Evolutionary conservation across 2,797 vertebrate species (phyloP), one percentile per base, ranked within the genome.

Genomic region (Spheniscus humboldti): DNA sequence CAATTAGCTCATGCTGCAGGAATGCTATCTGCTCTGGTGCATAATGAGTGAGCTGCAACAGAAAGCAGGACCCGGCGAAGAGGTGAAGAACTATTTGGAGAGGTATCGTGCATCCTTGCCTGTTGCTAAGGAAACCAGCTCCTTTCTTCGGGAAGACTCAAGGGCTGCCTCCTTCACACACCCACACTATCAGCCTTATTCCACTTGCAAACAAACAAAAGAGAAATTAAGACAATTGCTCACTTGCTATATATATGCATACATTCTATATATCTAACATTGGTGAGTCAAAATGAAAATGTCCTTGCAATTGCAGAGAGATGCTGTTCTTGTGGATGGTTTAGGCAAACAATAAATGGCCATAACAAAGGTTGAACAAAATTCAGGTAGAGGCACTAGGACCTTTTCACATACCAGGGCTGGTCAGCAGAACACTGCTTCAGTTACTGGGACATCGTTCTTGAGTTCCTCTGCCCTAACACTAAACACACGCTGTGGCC

Each of bases 101-200:
- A 73, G 5, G 50, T 69, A 24, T 56, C 33, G 31, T 5, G 4
- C 22, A 69, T n/a, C 56, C 45, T 56, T 69, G 76, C 48, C n/a
- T 57, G 85, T 93, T 96, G 50, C 83, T 93, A 94, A 77, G 94
- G 96, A 96, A 97, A 97, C 86, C 11, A 16, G 48, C 19, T 88
- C 50, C 66, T 90, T 81, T 77, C 66, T 86, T 68, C 79, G 48
- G 77, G 41, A 72, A 72, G 27, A 63, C 35, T 90, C 81, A 60
- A 67, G 47, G 48, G 18, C 45, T 81, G 35, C 15, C 43, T 94
- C 52, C n/a, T n/a, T 72, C 45, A 90, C 59, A 84, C 13, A 64
- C n/a, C 28, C 19, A 30, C 31, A 28, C 17, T 28, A 28, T 24
- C 22, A 83, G 20, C 37, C 41, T 74, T 64, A 81, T 39, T 90